Conservation (phyloP, 2,797 vertebrate species). For the Sebastes elongatus region DNA sequence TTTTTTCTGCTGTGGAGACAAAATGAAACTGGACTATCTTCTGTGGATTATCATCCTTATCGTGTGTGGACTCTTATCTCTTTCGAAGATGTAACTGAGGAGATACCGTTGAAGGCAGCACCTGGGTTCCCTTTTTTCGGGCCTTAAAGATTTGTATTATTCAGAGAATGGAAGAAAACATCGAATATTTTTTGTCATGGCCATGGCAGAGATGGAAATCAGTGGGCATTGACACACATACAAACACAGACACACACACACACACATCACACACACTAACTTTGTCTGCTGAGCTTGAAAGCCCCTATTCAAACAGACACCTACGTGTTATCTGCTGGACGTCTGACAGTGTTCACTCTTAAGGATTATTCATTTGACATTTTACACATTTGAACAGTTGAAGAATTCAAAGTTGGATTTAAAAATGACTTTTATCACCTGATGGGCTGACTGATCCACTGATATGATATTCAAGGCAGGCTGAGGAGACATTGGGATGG, state of each 20-base stretch:
- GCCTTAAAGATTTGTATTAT: neutral
- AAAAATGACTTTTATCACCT: neutral
- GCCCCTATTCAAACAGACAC: slow-evolving; percentile 57
- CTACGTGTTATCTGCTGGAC: slow-evolving; percentile 29
- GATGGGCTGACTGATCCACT: slow-evolving; percentile 5
- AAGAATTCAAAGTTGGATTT: slow-evolving; percentile 13
- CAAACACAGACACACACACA: neutral
- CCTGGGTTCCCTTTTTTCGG: neutral
- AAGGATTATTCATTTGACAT: slow-evolving; percentile 21
- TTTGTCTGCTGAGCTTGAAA: slow-evolving; percentile 38
- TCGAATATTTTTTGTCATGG: neutral
- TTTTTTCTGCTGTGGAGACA: slow-evolving; percentile 20
- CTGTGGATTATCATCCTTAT: slow-evolving; percentile 46
- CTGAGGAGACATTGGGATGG: neutral
- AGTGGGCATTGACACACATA: neutral
- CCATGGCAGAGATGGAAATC: slow-evolving; percentile 21
- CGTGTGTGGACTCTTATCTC: slow-evolving; percentile 17
- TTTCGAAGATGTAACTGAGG: slow-evolving; percentile 5
- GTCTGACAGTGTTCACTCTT: neutral
- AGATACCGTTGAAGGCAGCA: neutral
- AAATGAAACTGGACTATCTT: slow-evolving; percentile 22
- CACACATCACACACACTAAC: slow-evolving; percentile 24
- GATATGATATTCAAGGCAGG: slow-evolving; percentile 7
- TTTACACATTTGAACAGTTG: neutral
- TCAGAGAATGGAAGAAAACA: neutral